Conservation (phyloP, 2,888 invertebrate species). For the Acanthosepion esculentum region DNA sequence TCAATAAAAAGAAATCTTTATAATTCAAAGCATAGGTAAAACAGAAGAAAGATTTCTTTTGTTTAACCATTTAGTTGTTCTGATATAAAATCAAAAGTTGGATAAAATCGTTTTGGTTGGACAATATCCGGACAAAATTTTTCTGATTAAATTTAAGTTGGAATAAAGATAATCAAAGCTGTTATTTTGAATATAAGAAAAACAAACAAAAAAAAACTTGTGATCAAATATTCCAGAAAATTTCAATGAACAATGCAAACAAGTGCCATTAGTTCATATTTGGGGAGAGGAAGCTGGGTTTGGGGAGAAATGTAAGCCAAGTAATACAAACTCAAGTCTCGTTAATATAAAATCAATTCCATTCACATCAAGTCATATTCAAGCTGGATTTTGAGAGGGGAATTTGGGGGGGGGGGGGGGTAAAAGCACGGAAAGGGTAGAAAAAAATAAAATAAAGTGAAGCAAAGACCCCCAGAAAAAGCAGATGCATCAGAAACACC, state of each 20-base stretch:
- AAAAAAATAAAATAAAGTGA: background rate
- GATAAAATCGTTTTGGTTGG: background rate
- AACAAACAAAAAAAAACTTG: background rate
- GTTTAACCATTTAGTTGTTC: no score
- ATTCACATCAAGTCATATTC: background rate
- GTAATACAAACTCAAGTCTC: background rate
- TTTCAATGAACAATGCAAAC: background rate
- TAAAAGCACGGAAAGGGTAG: background rate
- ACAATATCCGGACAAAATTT: background rate
- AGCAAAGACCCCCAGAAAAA: background rate
- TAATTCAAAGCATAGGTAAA: no score
- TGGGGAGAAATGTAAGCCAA: background rate
- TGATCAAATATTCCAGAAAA: background rate
- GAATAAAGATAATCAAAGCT: background rate
- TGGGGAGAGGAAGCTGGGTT: no score
- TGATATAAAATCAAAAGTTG: no score
- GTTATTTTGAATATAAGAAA: background rate
- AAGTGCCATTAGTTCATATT: no score
- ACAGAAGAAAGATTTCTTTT: no score
- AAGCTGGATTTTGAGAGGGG: background rate
- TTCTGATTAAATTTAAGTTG: background rate
- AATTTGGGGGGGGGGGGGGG: background rate
- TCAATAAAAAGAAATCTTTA: no score
- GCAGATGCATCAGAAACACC: background rate
- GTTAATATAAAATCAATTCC: background rate